Conservation (phyloP, 2,797 vertebrate species). For the Tamandua tetradactyla region DNA sequence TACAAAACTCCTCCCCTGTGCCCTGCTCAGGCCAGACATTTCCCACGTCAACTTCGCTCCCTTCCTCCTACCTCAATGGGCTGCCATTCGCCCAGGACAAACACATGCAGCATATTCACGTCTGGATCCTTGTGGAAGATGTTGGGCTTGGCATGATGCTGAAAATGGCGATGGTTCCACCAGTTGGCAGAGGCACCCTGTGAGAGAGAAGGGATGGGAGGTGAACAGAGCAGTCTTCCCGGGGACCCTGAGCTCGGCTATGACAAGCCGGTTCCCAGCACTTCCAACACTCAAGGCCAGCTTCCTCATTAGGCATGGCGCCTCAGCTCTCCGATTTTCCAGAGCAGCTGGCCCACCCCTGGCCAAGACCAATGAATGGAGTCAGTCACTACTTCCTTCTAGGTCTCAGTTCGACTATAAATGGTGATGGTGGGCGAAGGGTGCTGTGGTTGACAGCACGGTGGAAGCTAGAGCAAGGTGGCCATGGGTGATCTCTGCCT, state of each 20-base stretch:
- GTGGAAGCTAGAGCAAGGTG: fast-evolving
- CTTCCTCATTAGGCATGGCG: neutral
- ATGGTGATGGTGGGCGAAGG: fast-evolving
- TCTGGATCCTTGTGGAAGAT: constrained; percentile 95
- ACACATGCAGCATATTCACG: constrained; percentile 93
- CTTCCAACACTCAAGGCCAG: neutral
- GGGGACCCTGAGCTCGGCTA: neutral
- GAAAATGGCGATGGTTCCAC: constrained; percentile 99
- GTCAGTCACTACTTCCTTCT: neutral
- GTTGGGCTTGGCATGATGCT: constrained; percentile 97
- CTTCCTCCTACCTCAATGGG: constrained; percentile 90
- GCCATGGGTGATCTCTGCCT: neutral
- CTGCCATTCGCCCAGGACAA: constrained; percentile 93
- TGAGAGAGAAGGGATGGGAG: neutral
- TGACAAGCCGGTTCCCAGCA: fast-evolving
- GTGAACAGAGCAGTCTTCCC: neutral
- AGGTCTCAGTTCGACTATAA: neutral
- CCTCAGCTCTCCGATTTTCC: neutral
- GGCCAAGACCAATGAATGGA: neutral
- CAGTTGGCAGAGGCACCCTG: constrained; percentile 97
- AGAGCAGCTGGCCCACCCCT: neutral
- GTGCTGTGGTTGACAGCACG: fast-evolving
- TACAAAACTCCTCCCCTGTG: neutral
- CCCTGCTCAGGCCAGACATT: constrained; percentile 84
- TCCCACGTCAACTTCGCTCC: constrained; percentile 86